Base-by-base conservation (phyloP, 2,888 invertebrate species). In the Chymomyza amoena region DNA sequence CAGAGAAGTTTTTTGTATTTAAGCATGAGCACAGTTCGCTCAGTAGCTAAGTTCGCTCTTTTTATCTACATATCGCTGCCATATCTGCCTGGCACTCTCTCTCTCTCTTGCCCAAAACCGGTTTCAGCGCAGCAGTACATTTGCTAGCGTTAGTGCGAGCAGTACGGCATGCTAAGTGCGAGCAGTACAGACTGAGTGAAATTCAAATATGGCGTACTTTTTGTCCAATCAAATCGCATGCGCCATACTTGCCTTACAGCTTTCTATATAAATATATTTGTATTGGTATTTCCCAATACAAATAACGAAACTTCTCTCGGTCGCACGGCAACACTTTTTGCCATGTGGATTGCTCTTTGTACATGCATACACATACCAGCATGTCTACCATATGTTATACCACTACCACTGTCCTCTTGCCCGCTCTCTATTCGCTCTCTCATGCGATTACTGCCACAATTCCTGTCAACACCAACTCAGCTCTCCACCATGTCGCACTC, bases 161-260 rank as follows among this genome's bases (percentile, higher is more conserved):
- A 81, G 75, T 56, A 54, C 4, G 66, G 81, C 70, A 45, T 62
- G 68, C 18, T 75, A n/a, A 60, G 80, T 69, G 73, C 63, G 85
- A 88, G 81, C 80, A 81, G 80, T 76, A 68, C 69, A 78, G 78
- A 75, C 70, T 84, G 80, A 68, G 84, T 74, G 76, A 76, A 83
- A 89, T 89, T 91, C 89, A 91, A 91, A 91, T 89, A 91, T 91
- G 91, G 91, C 91, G 92, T 88, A 90, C 80, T 87, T 89, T 87
- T 83, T 81, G 81, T 72, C 92, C 92, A 91, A 91, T 91, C 90
- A 90, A 73, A 89, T 89, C 88, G 88, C 91, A 91, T 91, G 91
- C 91, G 91, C 91, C 78, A 77, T 89, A 83, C 69, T 72, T 76
- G 68, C 66, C 66, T 20, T 68, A 75, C 85, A 80, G 84, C 82